These are phyloP conservation scores for Garra rufa DNA, from an alignment of 2,113 vertebrate species.

Conservation along the genomic window DNA sequence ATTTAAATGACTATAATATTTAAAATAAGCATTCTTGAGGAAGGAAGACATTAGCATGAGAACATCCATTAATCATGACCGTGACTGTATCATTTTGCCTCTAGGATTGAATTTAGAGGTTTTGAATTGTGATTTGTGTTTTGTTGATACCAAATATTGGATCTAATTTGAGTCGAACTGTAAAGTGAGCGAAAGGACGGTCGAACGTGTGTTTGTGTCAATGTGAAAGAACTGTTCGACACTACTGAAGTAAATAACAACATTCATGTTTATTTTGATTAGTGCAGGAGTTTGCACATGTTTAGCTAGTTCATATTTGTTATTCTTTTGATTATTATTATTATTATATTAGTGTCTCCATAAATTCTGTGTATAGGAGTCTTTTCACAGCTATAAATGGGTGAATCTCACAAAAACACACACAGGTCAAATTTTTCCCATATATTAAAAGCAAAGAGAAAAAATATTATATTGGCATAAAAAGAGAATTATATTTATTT, in stretches of 20 bases:
- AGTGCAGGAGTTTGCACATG: constrained; percentile 32
- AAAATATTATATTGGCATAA: not conserved
- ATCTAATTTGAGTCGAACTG: constrained; percentile 17
- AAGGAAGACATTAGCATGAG: constrained; percentile 30
- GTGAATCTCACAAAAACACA: not conserved
- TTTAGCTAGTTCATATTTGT: constrained; percentile 23
- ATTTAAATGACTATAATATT: constrained; percentile 16
- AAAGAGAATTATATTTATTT: not conserved
- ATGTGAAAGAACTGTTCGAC: not conserved
- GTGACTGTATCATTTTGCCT: constrained; percentile 35
- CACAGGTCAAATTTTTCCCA: not conserved
- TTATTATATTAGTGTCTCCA: not conserved
- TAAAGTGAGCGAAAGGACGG: not conserved
- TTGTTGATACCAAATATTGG: constrained; percentile 42
- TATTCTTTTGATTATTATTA: constrained; percentile 5
- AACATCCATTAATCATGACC: not conserved
- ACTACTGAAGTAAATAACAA: not conserved
- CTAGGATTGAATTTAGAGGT: not conserved
- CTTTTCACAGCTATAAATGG: not conserved
- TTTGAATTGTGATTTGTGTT: constrained; percentile 30
- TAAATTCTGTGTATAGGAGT: not conserved
- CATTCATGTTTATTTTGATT: not conserved
- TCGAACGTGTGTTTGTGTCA: not conserved
- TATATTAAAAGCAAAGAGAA: not conserved
- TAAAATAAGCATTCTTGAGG: not conserved